Evolutionary conservation across 2,888 invertebrate species (phyloP), one percentile per base, ranked within the genome.

Genomic region (Rhagonycha lutea): DNA sequence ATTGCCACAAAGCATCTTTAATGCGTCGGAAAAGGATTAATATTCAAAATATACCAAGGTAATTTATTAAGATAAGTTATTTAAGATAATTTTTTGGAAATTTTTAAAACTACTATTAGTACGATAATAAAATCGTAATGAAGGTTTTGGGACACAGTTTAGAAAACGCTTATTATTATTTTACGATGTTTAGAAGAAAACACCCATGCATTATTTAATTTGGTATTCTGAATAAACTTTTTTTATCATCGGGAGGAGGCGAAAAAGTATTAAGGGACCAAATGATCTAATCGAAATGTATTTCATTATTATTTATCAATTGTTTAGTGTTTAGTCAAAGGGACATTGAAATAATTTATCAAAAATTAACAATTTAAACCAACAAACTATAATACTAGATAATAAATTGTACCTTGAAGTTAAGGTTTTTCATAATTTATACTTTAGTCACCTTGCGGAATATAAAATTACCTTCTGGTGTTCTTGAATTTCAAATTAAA

Each of bases 1-100:
- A 83, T 83, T 82, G 83, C 82, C 79, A 77, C 82, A 85, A 85
- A 85, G 82, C 84, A 78, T 85, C 85, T 86, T 89, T 88, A 88
- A 89, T 89, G 89, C 88, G 84, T 88, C 88, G 91, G 89, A 90
- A 91, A 90, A 90, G 91, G 89, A 91, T 91, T 88, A 90, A 91
- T 87, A 91, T 91, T 87, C 91, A 91, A 88, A 91, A 92, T 90
- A 91, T 92, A 88, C 91, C 92, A 89, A 92, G 92, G 92, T 92
- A 85, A 82, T 80, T n/a, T n/a, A n/a, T n/a, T n/a, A n/a, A n/a
- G n/a, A n/a, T n/a, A n/a, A n/a, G n/a, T n/a, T n/a, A n/a, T n/a
- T n/a, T n/a, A n/a, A 18, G 18, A 18, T 18, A 1, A 18, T 18
- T 18, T 18, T 18, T 18, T 18, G 18, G 1, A 18, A 18, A 18